Evolutionary conservation across 1,140 invertebrate genomes (phyloP), one percentile per base, ranked within the genome.

Genomic region (Saccostrea cuccullata): DNA sequence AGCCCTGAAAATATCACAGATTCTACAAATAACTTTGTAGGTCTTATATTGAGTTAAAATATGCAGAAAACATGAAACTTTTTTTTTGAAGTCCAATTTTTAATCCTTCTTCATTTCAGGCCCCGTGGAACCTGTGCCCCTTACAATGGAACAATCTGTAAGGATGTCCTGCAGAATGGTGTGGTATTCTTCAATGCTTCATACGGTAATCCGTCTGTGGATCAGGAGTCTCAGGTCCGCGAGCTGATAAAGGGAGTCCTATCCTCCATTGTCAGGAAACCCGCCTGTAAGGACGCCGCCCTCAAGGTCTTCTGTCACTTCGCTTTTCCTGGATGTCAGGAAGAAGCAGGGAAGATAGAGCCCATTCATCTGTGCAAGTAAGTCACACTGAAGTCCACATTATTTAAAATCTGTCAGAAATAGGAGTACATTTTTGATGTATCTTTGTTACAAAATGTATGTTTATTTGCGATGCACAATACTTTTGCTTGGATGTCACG

Each of bases 131-230:
- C 97, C 94, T 99, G 98, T 96, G 97, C 97, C 26, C 96, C 97
- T 3, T 99, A 99, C 94, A 97, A 96, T 95, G 98, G 98, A 55
- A 97, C 97, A 94, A 96, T 98, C 89, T 99, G 98, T 95, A 97
- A 97, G 92, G 96, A 96, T 91, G 97, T 97, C 94, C 96, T 98
- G 3, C 90, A 85, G 1, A 87, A 70, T 13, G 30, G 86, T 36
- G 82, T 83, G 12, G 91, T 93, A 11, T 92, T 90, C 87, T 91
- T 91, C 89, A 93, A 94, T 86, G 83, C 85, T 82, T 91, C 91
- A 30, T 91, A 88, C 47, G 86, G 77, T 20, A 90, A 92, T 67
- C 87, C 30, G 23, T 84, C 73, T 36, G 60, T 67, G 9, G 56
- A 55, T 9, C 56, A 88, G 8, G 86, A 89, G 20, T 84, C 86